Evolutionary conservation across 2,113 vertebrate genomes (phyloP).

Genomic region (Silurus glanis): DNA sequence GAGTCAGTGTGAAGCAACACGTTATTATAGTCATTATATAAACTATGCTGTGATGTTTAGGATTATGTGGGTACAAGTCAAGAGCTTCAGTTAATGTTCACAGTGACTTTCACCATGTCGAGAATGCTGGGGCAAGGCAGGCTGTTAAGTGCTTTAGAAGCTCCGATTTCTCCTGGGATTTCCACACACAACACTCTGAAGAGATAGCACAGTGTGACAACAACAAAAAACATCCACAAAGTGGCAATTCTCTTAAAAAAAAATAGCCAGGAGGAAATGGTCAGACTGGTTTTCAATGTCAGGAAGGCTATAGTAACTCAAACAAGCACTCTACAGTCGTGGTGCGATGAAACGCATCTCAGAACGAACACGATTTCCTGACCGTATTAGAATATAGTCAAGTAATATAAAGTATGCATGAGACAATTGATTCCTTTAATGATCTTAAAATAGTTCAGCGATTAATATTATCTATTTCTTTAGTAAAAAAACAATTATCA

Average conservation of each 20-base stretch:
- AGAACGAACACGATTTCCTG: neutral
- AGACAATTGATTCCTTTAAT: neutral
- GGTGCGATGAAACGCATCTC: neutral
- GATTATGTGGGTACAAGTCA: neutral
- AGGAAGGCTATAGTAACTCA: neutral
- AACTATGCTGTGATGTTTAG: neutral
- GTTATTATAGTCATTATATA: neutral
- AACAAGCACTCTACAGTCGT: neutral
- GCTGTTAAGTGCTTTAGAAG: neutral
- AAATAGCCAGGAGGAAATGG: neutral
- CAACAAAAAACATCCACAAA: neutral
- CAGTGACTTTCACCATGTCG: neutral
- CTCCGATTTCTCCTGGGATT: neutral
- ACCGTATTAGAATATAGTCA: neutral
- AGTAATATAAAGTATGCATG: neutral
- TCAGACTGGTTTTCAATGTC: neutral
- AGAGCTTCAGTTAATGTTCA: neutral
- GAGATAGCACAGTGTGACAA: neutral
- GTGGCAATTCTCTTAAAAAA: neutral
- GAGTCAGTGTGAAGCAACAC: neutral
- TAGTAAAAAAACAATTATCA: neutral
- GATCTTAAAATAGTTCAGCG: neutral
- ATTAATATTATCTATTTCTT: neutral
- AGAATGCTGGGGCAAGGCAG: neutral
- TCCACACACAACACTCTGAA: neutral